Conservation (phyloP, 2,888 invertebrate genomes). For the Gasteruption jaculator region DNA sequence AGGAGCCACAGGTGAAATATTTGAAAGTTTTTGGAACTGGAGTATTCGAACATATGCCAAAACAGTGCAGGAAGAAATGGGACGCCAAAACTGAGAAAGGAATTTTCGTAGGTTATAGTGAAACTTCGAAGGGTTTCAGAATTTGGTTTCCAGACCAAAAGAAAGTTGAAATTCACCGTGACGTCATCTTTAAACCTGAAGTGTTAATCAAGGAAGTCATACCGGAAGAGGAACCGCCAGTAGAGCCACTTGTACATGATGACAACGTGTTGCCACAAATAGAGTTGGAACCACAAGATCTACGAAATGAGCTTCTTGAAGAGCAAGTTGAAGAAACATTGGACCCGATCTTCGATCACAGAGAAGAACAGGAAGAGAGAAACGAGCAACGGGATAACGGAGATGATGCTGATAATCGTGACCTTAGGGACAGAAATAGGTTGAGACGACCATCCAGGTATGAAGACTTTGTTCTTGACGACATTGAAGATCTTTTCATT, state of each 20-base stretch:
- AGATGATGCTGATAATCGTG: too few relatives aligned
- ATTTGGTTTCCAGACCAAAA: conserved; percentile 9
- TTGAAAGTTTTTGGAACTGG: conserved; percentile 15
- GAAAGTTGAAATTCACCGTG: conserved; percentile 11
- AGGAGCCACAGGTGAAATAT: conserved; percentile 4
- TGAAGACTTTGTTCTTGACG: conserved; percentile 62
- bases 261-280: too few relatives aligned
- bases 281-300: too few relatives aligned
- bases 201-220: neutral
- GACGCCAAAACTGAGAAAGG: conserved; percentile 17
- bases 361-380: too few relatives aligned
- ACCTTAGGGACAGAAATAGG: too few relatives aligned
- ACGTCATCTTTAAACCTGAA: conserved; percentile 12
- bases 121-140: conserved; percentile 12
- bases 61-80: conserved; percentile 16
- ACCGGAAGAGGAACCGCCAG: neutral
- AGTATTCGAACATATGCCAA: conserved; percentile 18
- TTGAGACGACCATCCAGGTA: too few relatives aligned
- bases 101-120: conserved; percentile 18
- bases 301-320: too few relatives aligned
- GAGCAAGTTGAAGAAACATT: too few relatives aligned
- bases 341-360: too few relatives aligned
- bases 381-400: too few relatives aligned
- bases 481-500: neutral
- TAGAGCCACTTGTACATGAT: too few relatives aligned